Evolutionary conservation across 2,888 invertebrate genomes (phyloP).

Genomic region (Neria commutata): DNA sequence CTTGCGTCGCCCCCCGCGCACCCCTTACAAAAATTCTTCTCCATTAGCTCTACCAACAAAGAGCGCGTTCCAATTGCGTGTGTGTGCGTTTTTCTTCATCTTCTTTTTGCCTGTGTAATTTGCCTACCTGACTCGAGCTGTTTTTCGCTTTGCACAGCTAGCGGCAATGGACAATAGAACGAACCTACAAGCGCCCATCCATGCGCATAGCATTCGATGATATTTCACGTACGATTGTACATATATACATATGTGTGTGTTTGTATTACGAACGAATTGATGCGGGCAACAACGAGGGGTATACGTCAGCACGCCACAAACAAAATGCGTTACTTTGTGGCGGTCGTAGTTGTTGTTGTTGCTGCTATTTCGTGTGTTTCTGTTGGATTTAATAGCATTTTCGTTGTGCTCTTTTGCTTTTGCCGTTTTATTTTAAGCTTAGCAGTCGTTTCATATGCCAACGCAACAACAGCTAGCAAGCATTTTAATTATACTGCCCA

Average conservation of each 20-base stretch:
- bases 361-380: conserved; percentile 28
- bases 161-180: neutral
- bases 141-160: neutral
- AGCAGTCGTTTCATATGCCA: conserved; percentile 43
- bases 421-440: conserved; percentile 28
- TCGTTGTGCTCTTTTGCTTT: conserved; percentile 47
- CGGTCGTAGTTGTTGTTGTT: conserved; percentile 14
- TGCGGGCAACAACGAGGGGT: neutral
- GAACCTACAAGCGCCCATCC: neutral
- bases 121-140: conserved; percentile 4
- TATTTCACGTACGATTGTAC: too few species aligned
- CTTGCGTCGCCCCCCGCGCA: conserved; percentile 10
- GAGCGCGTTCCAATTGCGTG: neutral
- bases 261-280: too few species aligned
- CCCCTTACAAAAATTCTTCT: neutral
- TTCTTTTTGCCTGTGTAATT: conserved; percentile 1
- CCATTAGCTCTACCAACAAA: neutral
- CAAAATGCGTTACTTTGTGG: neutral
- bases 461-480: too few species aligned
- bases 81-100: conserved; percentile 4
- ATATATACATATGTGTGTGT: too few species aligned
- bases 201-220: conserved; percentile 14
- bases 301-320: too few species aligned
- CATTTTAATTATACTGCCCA: neutral
- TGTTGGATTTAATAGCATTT: conserved; percentile 22